A percentile compares a stretch with the other conserved stretches of the same genome.
Conservation (phyloP, 2,888 invertebrate genomes). For the Toxonevra muliebris region DNA sequence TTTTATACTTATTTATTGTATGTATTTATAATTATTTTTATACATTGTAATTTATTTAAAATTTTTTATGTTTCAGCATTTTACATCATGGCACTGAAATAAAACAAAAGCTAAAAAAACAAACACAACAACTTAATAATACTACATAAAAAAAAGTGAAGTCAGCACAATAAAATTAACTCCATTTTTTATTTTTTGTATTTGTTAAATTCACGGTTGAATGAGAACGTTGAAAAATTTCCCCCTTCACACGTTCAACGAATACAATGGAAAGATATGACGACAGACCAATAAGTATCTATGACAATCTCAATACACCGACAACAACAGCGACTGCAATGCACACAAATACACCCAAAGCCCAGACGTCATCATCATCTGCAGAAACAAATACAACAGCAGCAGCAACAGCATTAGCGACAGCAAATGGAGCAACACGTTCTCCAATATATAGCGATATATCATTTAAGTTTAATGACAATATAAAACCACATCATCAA, state of each 20-base stretch:
- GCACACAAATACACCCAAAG: conserved; percentile 45
- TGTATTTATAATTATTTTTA: background rate
- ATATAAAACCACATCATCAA: conserved; percentile 33
- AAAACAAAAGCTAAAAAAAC: background rate
- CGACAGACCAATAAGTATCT: conserved; percentile 62
- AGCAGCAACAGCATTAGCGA: conserved; percentile 21
- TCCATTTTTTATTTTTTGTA: background rate
- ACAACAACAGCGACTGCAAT: conserved; percentile 33
- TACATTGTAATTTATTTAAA: background rate
- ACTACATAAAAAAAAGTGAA: conserved; percentile 10
- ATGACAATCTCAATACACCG: conserved; percentile 59
- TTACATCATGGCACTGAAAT: background rate
- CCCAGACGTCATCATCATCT: conserved; percentile 35
- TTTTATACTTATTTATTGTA: background rate
- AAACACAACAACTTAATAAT: conserved; percentile 9
- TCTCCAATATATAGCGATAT: conserved; percentile 46
- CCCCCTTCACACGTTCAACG: background rate
- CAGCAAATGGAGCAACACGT: conserved; percentile 42
- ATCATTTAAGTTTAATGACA: conserved; percentile 45
- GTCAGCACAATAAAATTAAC: conserved; percentile 12
- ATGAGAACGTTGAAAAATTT: conserved; percentile 18
- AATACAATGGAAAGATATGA: conserved; percentile 51
- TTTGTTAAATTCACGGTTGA: background rate
- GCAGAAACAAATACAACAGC: conserved; percentile 32
- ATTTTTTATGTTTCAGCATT: background rate